Evolutionary conservation across 2,888 invertebrate genomes (phyloP), one percentile per base, ranked within the genome.

Genomic region (Ecdyonurus torrentis): DNA sequence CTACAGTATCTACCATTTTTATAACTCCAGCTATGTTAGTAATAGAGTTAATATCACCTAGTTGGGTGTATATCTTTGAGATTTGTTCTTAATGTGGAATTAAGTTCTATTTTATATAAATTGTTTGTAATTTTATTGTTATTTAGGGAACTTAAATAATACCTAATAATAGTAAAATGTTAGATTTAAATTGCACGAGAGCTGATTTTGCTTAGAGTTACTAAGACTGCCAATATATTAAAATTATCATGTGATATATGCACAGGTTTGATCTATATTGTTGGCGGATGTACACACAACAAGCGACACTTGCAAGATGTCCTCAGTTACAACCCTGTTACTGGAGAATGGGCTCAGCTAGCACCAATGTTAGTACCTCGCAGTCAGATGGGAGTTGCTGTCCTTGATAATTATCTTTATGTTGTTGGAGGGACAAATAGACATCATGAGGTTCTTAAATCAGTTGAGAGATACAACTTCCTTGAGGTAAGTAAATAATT

Each of bases 401-500:
- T 91, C 62, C 78, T 93, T 52, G 87, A 88, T 73, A 85, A 86
- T 68, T 83, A 83, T 71, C 80, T 95, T 61, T 95, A 94, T 74
- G 91, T 88, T 19, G 87, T 94, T 59, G 94, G 94, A 20, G 94
- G 94, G 2, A 91, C 88, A 72, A 89, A 89, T 72, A 87, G 87
- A 68, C 81, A 86, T 65, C 83, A 86, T 66, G 86, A 86, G 70
- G 89, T 91, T 63, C 81, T 94, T 55, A 82, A 83, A 67, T 87
- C 89, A 2, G 93, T 93, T 7, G 91, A 91, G 74, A 78, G 86
- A 74, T 91, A 90, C 74, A 86, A 82, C 66, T 89, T 90, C 70
- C 83, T 89, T 75, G 82, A 88, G 78, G 85, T 89, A 72, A 74
- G 72, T 20, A 3, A 23, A 18, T 59, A 23, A 10, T 59, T 23